Evolutionary conservation across 2,797 vertebrate genomes (phyloP), one percentile per base, ranked within the genome.

Genomic region (Microctenopoma lineatum): DNA sequence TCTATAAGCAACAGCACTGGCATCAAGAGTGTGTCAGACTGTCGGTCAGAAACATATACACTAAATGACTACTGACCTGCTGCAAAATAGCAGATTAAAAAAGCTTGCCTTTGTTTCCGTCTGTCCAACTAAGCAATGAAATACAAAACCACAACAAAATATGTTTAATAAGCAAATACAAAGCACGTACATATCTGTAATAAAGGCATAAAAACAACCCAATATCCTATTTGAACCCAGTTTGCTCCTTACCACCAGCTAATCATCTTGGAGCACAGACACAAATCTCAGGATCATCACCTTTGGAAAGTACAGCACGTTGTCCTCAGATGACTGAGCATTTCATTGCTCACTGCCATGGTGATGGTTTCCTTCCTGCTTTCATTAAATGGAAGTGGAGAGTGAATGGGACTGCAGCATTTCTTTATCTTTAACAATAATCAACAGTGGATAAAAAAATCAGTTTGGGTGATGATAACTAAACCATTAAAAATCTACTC

Each of bases 261-360:
- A 69, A 66, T 63, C 42, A 58, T 69, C 50, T 61, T 58, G 9
- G 38, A 72, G 58, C 50, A 71, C 15, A 21, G 58, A 62, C 41
- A 34, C 45, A 46, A 60, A 74, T 45, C 62, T 64, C 63, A 54
- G 52, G 57, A 71, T 60, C 51, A 66, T 63, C 53, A 39, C 61
- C 46, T 34, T 54, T 69, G 51, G 52, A 61, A 42, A 83, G 69
- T 47, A 59, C 52, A 79, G 59, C n/a, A 65, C 64, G 81, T 4
- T 5, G 85, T 89, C 84, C 86, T 87, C 69, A 70, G 66, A 79
- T 88, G 87, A 84, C 84, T 52, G 21, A 54, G 73, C 27, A 74
- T 74, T 66, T 84, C 56, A 54, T 50, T 68, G 18, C 67, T 79
- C 59, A 34, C 59, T 58, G 18, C 59, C 47, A 51, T 46, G 46